Base-by-base conservation (phyloP, 2,888 invertebrate species). In the Melieria omissa region DNA sequence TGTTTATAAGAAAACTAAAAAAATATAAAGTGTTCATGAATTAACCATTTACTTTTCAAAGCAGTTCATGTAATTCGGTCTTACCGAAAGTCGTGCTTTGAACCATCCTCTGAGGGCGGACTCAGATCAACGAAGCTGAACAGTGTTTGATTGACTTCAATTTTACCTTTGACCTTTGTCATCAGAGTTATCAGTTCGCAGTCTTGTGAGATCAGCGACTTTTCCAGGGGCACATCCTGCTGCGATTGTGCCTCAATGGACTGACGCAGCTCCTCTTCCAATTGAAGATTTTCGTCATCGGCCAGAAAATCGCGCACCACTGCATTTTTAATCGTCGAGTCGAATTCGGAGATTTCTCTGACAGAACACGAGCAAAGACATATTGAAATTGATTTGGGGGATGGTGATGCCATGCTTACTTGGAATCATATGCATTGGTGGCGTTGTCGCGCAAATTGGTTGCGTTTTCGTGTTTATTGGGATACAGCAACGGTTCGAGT, bases 121-220 rank as follows among this genome's bases (percentile, higher is more conserved):
- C 89, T 89, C 68, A 89, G 83, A 82, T 91, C 91, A 77, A 89
- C 88, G 82, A 91, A 91, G 74, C 89, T 90, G 66, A 91, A 88
- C 73, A 89, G 85, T 16, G 88, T 89, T 67, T 89, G 90, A 71
- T 91, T 91, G 73, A 91, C 88, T 84, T 91, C 91, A 47, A 91
- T 87, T 60, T 89, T 88, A 49, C 91, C 91, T 83, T 89, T 89
- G 44, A 91, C 88, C 73, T 89, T 89, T 62, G 89, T 89, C 88
- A 89, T 89, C 60, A 91, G 81, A 0, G 90, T 91, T 47, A 91
- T 89, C 12, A 91, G 85, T 76, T 91, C 90, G 81, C 91, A 91
- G 61, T 91, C 90, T 80, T 90, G 90, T 7, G 89, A 88, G 69
- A 91, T 87, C 16, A 91, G 86, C 67, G 90, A 84, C 79, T 91